Evolutionary conservation across 2,888 invertebrate species (phyloP).

Genomic region (Trichogramma dendrolimi): DNA sequence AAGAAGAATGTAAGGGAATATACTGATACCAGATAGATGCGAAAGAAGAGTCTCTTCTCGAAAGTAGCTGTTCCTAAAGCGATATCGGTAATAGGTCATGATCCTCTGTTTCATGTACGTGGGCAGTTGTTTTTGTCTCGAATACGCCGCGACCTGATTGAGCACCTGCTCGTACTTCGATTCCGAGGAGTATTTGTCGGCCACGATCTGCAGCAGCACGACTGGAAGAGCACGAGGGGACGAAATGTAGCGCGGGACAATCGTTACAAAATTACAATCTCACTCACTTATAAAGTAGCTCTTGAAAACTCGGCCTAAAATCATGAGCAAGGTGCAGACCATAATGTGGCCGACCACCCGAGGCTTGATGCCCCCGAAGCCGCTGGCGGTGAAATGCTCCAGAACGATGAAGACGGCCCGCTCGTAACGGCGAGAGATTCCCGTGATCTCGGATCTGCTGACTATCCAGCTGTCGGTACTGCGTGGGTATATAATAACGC

Average conservation of each 20-base stretch:
- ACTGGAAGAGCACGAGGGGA: slow-evolving; percentile 36
- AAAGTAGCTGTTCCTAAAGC: slow-evolving; percentile 51
- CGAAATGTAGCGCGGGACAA: too few species aligned
- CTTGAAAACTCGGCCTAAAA: slow-evolving; percentile 42
- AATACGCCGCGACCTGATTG: slow-evolving; percentile 50
- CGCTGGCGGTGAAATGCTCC: slow-evolving; percentile 42
- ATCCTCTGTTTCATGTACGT: slow-evolving; percentile 46
- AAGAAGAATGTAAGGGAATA: background rate
- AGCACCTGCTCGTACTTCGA: slow-evolving; percentile 51
- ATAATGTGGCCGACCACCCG: slow-evolving; percentile 34
- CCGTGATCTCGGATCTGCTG: slow-evolving; percentile 9
- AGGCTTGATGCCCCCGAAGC: slow-evolving; percentile 40
- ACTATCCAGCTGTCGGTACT: slow-evolving; percentile 38
- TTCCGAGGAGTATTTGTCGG: slow-evolving; percentile 40
- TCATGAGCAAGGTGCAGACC: slow-evolving; percentile 41
- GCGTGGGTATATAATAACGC: slow-evolving; percentile 31
- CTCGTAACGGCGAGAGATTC: slow-evolving; percentile 34
- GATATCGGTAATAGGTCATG: slow-evolving; percentile 48
- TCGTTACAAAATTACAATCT: slow-evolving; percentile 1
- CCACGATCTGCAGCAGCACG: slow-evolving; percentile 42
- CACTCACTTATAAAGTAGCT: slow-evolving; percentile 42
- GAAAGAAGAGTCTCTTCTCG: slow-evolving; percentile 47
- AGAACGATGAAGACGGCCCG: slow-evolving; percentile 42
- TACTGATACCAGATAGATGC: slow-evolving; percentile 40
- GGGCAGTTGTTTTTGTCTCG: slow-evolving; percentile 49